Percentiles rank a stretch among this genome's conserved stretches.
Conservation (phyloP, 37 sponge, comb jelly and placozoan genomes). For the Chondrosia reniformis region DNA sequence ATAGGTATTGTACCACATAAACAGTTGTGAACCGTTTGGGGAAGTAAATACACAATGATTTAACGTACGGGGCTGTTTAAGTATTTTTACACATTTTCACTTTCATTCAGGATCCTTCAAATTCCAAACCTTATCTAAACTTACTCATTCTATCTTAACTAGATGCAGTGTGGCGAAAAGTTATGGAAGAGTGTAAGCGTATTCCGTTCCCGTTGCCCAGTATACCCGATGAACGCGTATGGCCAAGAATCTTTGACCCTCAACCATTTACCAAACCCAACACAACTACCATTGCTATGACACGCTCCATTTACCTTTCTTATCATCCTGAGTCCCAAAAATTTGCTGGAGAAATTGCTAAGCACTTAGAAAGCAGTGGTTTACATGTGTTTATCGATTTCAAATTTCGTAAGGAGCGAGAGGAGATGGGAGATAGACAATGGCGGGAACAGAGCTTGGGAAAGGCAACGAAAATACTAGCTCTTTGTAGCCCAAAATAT, state of each 20-base stretch:
- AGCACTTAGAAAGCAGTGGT: conserved; percentile 7
- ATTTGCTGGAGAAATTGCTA: conserved; percentile 5
- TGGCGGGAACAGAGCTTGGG: conserved; percentile 17
- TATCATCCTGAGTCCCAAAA: not conserved
- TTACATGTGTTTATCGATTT: not conserved
- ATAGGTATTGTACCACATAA: no score
- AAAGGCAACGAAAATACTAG: conserved; percentile 1
- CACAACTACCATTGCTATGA: no score
- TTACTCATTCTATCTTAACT: not conserved
- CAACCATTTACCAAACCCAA: no score
- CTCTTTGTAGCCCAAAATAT: conserved; percentile 18
- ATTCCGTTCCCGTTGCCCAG: not conserved
- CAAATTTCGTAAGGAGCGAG: not conserved
- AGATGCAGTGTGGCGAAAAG: not conserved
- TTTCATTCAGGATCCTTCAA: no score
- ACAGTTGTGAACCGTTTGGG: no score
- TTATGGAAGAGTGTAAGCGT: conserved; percentile 4
- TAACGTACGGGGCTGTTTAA: no score
- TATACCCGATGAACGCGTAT: conserved; percentile 16
- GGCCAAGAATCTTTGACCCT: conserved; percentile 1
- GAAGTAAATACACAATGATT: no score
- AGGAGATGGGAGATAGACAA: not conserved
- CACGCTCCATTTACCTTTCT: conserved; percentile 9
- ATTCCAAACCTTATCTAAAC: no score
- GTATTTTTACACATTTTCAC: no score